Conservation (phyloP, 2,113 vertebrate genomes). For the Lepus americanus region DNA sequence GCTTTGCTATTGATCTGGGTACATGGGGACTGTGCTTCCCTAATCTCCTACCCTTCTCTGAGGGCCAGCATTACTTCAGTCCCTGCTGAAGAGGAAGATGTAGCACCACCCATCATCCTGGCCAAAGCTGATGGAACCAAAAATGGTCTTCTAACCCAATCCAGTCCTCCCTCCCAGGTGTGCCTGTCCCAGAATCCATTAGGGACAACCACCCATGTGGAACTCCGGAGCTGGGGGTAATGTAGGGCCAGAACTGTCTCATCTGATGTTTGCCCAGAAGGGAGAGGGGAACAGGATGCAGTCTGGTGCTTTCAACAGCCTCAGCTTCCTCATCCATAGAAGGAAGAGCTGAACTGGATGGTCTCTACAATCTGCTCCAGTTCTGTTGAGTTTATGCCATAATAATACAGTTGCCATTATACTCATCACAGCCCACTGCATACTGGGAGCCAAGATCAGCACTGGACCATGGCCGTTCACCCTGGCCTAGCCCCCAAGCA, state of each 20-base stretch:
- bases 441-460: neutral
- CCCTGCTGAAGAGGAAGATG: neutral
- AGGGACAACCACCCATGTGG: neutral
- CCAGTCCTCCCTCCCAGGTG: no score
- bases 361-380: neutral
- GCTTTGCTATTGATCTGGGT: neutral
- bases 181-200: neutral
- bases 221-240: neutral
- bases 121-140: neutral
- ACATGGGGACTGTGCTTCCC: neutral
- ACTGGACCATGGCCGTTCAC: accelerated
- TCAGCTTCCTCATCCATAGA: neutral
- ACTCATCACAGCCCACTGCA: neutral
- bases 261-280: neutral
- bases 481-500: neutral
- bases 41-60: neutral
- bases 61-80: neutral
- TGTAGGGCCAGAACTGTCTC: neutral
- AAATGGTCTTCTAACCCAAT: no score
- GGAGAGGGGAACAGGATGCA: neutral
- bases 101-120: neutral
- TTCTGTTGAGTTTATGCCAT: neutral
- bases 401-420: neutral
- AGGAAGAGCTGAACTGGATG: neutral
- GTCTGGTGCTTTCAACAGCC: neutral